These are phyloP conservation scores for Australoheros facetus DNA, from an alignment of 2,797 vertebrate genomes.

Conservation along the genomic window DNA sequence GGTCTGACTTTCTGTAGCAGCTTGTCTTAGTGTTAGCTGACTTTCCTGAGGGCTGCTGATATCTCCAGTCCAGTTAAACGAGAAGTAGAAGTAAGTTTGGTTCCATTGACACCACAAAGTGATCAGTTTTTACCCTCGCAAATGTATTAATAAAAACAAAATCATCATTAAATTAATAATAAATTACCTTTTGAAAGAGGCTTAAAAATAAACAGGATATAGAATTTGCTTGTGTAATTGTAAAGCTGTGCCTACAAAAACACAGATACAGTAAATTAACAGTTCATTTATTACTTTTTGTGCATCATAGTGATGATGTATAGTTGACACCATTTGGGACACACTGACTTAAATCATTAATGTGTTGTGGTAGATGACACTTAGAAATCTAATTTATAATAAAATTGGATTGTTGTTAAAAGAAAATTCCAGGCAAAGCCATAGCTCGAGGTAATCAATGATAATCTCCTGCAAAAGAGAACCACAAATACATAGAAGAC, in stretches of 20 bases:
- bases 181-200: not conserved
- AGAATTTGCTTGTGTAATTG: not conserved
- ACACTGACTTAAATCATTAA: not conserved
- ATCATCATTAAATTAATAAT: not conserved
- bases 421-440: not conserved
- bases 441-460: not conserved
- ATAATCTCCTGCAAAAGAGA: not conserved
- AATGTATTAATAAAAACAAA: not conserved
- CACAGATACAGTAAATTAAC: not conserved
- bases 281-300: not conserved
- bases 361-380: not conserved
- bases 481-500: too few relatives aligned
- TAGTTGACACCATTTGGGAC: not conserved
- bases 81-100: not conserved
- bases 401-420: not conserved
- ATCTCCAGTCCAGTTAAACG: not conserved
- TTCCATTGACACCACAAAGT: not conserved
- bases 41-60: not conserved
- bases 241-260: not conserved
- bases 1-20: not conserved
- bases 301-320: not conserved
- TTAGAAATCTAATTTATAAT: not conserved
- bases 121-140: not conserved
- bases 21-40: not conserved
- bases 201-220: not conserved